Evolutionary conservation across 2,113 vertebrate species (phyloP), one percentile per base, ranked within the genome.

Genomic region (Mesocricetus auratus): DNA sequence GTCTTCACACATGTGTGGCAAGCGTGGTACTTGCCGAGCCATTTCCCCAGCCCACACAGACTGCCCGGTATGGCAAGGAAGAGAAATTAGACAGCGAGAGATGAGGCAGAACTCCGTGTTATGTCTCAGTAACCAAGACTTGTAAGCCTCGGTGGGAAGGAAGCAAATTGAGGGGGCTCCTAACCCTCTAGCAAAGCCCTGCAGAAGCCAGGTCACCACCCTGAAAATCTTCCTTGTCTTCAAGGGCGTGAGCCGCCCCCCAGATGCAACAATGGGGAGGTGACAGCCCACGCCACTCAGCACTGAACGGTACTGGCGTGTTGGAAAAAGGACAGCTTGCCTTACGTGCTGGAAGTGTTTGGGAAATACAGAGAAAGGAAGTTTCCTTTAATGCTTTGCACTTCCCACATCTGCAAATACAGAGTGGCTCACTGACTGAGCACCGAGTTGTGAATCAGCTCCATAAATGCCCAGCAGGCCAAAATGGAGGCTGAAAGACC

Each of bases 331-430:
- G 87, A 95, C 86, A 71, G 24, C 66, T n/a, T 68, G 47, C 60
- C 29, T 94, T 89, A 19, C 42, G 39, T 64, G 26, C 89, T 77
- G 85, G 87, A 86, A 96, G 92, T 93, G 88, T 90, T 94, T 94
- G 93, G 42, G 39, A 95, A 92, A 93, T 53, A 89, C 66, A 82
- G 93, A 92, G 81, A 10, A 33, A 21, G n/a, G 33, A 39, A 75
- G 17, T 73, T 96, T 93, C 60, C 68, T 69, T 81, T 88, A 66
- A 71, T 86, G 66, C 71, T 69, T 11, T 1, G 66, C 60, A n/a
- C 39, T n/a, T 75, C 21, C 73, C 50, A 86, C 15, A 86, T 81
- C 47, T 95, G 75, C 56, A 74, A 90, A 91, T 31, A 86, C 36
- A 60, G 36, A 86, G 62, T 31, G 42, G 68, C 73, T 96, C 94